Conservation (phyloP, 2,797 vertebrate species). For the Phoebastria nigripes region DNA sequence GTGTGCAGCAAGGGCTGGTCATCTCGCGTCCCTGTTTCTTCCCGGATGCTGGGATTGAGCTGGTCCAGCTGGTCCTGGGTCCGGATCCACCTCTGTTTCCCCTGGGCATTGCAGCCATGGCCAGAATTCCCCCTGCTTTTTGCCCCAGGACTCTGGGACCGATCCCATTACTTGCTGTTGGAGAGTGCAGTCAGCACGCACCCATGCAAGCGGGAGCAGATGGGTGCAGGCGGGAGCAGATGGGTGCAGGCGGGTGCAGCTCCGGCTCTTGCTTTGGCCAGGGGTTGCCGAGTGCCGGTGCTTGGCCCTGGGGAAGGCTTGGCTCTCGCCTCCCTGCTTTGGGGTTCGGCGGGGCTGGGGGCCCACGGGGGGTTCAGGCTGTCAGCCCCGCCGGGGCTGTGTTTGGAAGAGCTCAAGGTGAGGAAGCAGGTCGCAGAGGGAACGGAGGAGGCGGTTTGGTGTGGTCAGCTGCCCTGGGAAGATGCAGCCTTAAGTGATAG, state of each 20-base stretch:
- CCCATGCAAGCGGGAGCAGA: not conserved
- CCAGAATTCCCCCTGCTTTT: not conserved
- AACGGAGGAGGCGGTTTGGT: not conserved
- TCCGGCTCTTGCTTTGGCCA: not conserved
- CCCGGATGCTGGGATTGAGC: not conserved
- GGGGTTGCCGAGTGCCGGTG: fast-evolving
- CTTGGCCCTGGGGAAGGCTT: not conserved
- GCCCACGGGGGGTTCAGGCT: not conserved
- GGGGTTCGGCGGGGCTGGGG: not conserved
- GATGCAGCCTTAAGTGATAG: not conserved
- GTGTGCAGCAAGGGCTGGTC: not conserved
- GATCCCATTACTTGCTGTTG: fast-evolving
- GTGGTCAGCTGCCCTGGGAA: not conserved
- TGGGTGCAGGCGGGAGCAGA: too few relatives aligned
- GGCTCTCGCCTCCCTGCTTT: not conserved
- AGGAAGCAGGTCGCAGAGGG: not conserved
- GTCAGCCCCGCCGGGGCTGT: not conserved
- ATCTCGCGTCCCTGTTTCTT: not conserved
- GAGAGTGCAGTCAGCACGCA: too few relatives aligned
- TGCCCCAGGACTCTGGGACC: not conserved
- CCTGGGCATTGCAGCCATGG: not conserved
- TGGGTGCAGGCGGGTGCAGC: not conserved
- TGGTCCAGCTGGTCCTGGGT: not conserved
- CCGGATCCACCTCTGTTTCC: not conserved
- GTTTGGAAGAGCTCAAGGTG: not conserved